Conservation (phyloP, 2,113 vertebrate species). For the Delphinapterus leucas region DNA sequence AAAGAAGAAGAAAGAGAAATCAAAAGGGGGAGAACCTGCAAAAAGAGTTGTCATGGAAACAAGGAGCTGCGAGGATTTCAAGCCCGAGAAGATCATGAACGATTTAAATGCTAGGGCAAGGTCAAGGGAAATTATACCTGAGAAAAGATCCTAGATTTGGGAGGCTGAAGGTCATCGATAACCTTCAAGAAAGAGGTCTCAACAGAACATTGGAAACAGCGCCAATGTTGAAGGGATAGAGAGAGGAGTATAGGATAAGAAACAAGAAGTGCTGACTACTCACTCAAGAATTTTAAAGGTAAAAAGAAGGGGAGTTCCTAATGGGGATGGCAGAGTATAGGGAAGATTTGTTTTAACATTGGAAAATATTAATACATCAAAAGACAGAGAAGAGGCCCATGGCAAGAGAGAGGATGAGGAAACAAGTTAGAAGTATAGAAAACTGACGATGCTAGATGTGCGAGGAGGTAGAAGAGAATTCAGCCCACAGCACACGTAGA, state of each 20-base stretch:
- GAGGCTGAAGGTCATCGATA: not conserved
- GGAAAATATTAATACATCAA: not conserved
- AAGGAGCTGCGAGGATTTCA: not conserved
- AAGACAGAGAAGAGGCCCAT: not conserved
- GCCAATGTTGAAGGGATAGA: not conserved
- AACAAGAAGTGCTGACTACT: not conserved
- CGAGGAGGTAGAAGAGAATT: not conserved
- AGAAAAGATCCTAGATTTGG: not conserved
- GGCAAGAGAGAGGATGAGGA: not conserved
- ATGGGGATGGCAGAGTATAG: not conserved
- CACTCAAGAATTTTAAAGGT: not conserved
- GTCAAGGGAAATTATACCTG: not conserved
- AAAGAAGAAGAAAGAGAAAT: not conserved
- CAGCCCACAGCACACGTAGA: not conserved
- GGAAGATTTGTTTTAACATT: not conserved
- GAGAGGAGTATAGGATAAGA: not conserved
- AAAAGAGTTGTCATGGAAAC: not conserved
- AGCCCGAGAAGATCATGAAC: not conserved
- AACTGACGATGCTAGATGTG: not conserved
- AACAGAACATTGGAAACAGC: not conserved
- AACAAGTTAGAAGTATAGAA: not conserved
- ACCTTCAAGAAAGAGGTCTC: not conserved
- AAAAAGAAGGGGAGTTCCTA: not conserved
- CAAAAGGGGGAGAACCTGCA: not conserved
- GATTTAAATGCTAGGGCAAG: not conserved